Base-by-base conservation (phyloP, 2,797 vertebrate species). In the Betta splendens region DNA sequence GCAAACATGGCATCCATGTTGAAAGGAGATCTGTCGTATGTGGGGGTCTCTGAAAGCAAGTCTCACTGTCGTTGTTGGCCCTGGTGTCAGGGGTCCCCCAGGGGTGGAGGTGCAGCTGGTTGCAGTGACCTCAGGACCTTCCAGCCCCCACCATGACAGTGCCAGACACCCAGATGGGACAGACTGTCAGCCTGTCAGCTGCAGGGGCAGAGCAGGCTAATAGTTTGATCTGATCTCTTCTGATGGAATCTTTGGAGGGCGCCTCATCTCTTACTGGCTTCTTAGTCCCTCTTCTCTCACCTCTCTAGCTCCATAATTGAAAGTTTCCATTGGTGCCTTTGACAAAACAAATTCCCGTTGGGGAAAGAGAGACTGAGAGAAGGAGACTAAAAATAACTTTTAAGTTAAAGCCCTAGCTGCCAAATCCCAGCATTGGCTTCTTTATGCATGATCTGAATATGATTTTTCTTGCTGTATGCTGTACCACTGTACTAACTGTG, bases 341-440 rank as follows among this genome's bases (percentile, higher is more conserved):
- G 77, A 91, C 84, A 85, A 88, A 89, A 86, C 84, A 75, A 75
- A 80, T 77, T 86, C 83, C 80, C 75, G 39, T 75, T 75, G 80
- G 79, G 84, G 62, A 76, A 68, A 71, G 55, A 58, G 80, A 75
- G 83, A 68, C 61, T 68, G 81, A 74, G 66, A 78, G 76, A 74
- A 80, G 21, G 72, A 81, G 61, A 80, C 90, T 92, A 91, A 90
- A 93, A 91, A 92, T 92, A 93, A 85, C 86, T 82, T 69, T 68
- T 66, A 81, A 86, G 83, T 88, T 90, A 84, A 87, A 90, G 78
- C 66, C 73, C 79, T 81, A 53, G 66, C 83, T 89, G 85, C 85
- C 87, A 91, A 84, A 85, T 90, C 89, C 84, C 85, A 81, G 75
- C 72, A 75, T 83, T 83, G 82, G 87, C 75, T 79, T 69, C 79